Evolutionary conservation across 2,888 invertebrate species (phyloP), one percentile per base, ranked within the genome.

Genomic region (Achlya flavicornis): DNA sequence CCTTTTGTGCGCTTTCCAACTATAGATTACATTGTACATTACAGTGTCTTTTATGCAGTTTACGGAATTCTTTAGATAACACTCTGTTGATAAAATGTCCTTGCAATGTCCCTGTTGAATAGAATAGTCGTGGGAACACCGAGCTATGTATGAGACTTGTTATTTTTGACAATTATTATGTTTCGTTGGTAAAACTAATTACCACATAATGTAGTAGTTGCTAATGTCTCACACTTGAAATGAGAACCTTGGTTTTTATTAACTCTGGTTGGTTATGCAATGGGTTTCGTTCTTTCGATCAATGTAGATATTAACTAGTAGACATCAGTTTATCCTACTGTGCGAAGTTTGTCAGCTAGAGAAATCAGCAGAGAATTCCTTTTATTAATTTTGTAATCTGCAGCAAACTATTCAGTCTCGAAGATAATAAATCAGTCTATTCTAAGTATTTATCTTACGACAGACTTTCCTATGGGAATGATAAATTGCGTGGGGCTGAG

Each of bases 341-440:
- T n/a, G 10, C 38, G 2, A 41, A 41, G 16, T 48, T n/a, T 7
- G 12, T 46, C 4, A 46, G 43, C 14, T 46, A 5, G 14, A 46
- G n/a, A 14, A 46, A 14, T 5, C 8, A 12, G 3, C 12, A 48
- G 53, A 19, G 19, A 19, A 16, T 73, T 70, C 70, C 68, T 73
- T 43, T 46, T 4, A n/a, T 6, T 46, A 1, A 10, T n/a, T n/a
- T 76, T 74, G 75, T 77, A 83, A 79, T 82, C 81, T 84, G 75
- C 81, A 72, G 61, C 66, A 67, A 69, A 76, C 73, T 71, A 77
- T 75, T 74, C 73, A 67, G 70, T 72, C 66, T 65, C 65, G 66
- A 63, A 70, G 69, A 67, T 72, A 69, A 78, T 76, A 78, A 77
- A 78, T 80, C 74, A 69, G 70, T 71, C 48, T n/a, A 19, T 53